phyloP scores from a whole-genome alignment of 2,113 vertebrate genomes.

The Odocoileus virginianus region DNA sequence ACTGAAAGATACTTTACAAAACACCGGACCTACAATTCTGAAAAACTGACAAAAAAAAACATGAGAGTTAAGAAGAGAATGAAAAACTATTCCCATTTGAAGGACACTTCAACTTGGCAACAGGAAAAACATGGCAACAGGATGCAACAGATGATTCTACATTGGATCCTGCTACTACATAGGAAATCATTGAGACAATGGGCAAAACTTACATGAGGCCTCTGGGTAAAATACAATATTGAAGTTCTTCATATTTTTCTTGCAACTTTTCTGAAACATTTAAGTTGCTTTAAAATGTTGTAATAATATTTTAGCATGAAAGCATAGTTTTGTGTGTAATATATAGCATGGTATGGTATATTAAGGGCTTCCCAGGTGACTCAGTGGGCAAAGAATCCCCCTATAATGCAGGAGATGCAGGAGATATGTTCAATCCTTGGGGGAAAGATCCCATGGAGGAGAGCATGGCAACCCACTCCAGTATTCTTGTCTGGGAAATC shows the following conservation, averaged over 20 bases:
- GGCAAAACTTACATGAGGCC: not conserved
- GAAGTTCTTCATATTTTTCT: not conserved
- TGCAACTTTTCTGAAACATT: not conserved
- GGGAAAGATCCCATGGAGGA: not conserved
- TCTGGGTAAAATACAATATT: not conserved
- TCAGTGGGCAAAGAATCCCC: not conserved
- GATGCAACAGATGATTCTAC: not conserved
- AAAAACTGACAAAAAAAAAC: not conserved
- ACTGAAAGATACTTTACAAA: not conserved
- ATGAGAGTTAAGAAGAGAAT: not conserved
- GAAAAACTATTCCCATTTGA: not conserved
- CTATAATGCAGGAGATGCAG: not conserved
- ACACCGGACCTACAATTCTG: not conserved
- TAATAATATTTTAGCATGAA: constrained; percentile 35
- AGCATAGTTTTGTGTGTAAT: not conserved
- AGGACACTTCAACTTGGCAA: not conserved
- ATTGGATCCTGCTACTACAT: not conserved
- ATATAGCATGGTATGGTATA: not conserved
- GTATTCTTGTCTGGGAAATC: not conserved
- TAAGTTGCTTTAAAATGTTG: not conserved
- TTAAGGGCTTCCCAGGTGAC: not conserved
- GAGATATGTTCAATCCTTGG: not conserved
- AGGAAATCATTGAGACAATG: not conserved
- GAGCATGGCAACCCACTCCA: not conserved
- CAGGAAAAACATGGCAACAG: not conserved